phyloP scores from a whole-genome alignment of 2,113 vertebrate species.

The Rhinolophus sinicus region DNA sequence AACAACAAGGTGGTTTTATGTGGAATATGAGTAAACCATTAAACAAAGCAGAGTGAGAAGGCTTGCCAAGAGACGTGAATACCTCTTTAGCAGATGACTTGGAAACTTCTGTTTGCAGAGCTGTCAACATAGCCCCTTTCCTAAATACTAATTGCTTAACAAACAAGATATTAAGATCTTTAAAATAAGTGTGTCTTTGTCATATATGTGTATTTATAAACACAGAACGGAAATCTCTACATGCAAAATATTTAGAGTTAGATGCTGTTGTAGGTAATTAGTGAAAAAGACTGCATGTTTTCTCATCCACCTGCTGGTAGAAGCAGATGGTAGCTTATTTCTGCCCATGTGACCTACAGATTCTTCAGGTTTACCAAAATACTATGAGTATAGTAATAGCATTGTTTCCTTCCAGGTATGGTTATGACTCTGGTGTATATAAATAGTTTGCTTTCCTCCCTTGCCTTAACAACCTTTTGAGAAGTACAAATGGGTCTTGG shows the following conservation, averaged over 20 bases:
- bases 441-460: neutral
- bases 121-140: constrained; percentile 71
- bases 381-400: constrained; percentile 43
- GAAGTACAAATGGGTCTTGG: constrained; percentile 13
- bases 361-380: constrained; percentile 79
- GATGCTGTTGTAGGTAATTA: constrained; percentile 83
- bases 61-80: constrained; percentile 62
- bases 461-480: neutral
- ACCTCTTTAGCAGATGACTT: constrained; percentile 69
- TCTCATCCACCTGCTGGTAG: constrained; percentile 80
- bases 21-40: constrained; percentile 61
- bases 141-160: constrained; percentile 78
- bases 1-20: constrained; percentile 53
- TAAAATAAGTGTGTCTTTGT: constrained; percentile 82
- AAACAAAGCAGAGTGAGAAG: constrained; percentile 54
- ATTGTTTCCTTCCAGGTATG: constrained; percentile 72
- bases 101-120: constrained; percentile 70
- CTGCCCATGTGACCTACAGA: constrained; percentile 82
- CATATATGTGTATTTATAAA: constrained; percentile 81
- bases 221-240: constrained; percentile 75
- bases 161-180: constrained; percentile 81
- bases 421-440: neutral
- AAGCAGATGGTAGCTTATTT: constrained; percentile 80
- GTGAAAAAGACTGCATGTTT: constrained; percentile 79
- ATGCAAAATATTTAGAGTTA: constrained; percentile 82